A percentile compares a stretch with the other conserved stretches of the same genome.
phyloP scores from a whole-genome alignment of 2,888 invertebrate species.

The Netelia inedita region DNA sequence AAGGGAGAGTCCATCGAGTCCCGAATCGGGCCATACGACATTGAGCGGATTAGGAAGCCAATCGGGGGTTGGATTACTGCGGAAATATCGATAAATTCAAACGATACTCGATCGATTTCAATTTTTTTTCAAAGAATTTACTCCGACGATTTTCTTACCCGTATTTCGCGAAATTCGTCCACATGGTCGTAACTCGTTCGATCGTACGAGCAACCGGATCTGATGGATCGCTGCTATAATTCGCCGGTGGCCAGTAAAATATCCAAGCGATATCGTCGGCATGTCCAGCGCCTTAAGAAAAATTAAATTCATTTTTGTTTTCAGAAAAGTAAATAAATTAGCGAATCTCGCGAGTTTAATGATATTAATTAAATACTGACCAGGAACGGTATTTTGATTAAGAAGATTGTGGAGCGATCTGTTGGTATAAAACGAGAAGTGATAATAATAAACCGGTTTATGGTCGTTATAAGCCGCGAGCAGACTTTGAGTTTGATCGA shows the following conservation, averaged over 20 bases:
- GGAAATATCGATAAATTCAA: background rate
- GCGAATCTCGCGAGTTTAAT: background rate
- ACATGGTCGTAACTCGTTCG: slow-evolving; percentile 49
- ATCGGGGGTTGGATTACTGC: slow-evolving; percentile 35
- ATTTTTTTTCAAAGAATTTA: background rate
- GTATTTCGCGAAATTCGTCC: slow-evolving; percentile 68
- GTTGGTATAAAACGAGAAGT: slow-evolving; percentile 66
- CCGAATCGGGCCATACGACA: slow-evolving; percentile 34
- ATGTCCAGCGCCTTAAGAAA: slow-evolving; percentile 53
- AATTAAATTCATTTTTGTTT: background rate
- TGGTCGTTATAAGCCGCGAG: slow-evolving; percentile 14
- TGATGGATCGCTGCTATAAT: slow-evolving; percentile 33
- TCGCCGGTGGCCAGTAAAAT: slow-evolving; percentile 34
- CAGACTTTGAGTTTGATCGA: slow-evolving; percentile 43
- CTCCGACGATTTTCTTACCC: slow-evolving; percentile 43
- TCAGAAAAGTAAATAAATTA: background rate
- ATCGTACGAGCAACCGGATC: slow-evolving; percentile 44
- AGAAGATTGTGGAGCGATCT: slow-evolving; percentile 60
- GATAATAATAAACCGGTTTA: slow-evolving; percentile 69
- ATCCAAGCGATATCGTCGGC: slow-evolving; percentile 48
- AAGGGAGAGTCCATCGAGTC: slow-evolving; percentile 9
- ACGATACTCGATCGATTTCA: background rate
- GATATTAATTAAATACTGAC: slow-evolving; percentile 19
- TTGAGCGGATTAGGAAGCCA: background rate
- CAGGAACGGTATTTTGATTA: background rate